Percentiles rank a stretch among this genome's conserved stretches.
phyloP scores from a whole-genome alignment of 1,140 invertebrate genomes.

The Drosophila orena region DNA sequence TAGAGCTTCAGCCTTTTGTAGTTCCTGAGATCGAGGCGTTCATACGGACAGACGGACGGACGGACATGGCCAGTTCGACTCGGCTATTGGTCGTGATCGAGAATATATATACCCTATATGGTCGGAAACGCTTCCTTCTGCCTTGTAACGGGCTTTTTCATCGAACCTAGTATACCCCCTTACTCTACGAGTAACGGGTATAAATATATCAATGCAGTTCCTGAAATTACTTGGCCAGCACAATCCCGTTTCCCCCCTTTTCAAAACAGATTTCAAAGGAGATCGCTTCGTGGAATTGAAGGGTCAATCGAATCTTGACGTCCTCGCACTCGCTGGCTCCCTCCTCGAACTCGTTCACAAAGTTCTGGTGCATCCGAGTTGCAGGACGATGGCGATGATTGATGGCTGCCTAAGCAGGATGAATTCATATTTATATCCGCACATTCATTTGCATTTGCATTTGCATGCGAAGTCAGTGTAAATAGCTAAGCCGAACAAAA shows the following conservation, averaged over 20 bases:
- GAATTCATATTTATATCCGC: slow-evolving; percentile 52
- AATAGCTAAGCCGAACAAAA: slow-evolving; percentile 51
- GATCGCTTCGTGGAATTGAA: not conserved
- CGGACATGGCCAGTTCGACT: too few species aligned
- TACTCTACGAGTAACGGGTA: too few species aligned
- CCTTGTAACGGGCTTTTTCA: too few species aligned
- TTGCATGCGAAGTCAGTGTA: slow-evolving; percentile 34
- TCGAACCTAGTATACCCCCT: too few species aligned
- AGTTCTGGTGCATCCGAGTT: slow-evolving; percentile 27
- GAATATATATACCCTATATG: too few species aligned
- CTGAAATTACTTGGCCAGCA: not conserved
- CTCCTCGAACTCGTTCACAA: slow-evolving; percentile 16
- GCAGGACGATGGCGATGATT: slow-evolving; percentile 54
- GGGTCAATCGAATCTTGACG: slow-evolving; percentile 12
- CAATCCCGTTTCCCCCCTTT: not conserved
- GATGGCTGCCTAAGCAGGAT: slow-evolving; percentile 62
- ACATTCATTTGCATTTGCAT: slow-evolving; percentile 19
- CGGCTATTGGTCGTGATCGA: too few species aligned
- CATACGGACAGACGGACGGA: too few species aligned
- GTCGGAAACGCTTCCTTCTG: too few species aligned
- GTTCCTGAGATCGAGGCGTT: too few species aligned
- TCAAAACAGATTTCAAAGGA: not conserved
- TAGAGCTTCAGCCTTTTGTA: too few species aligned
- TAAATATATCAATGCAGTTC: not conserved
- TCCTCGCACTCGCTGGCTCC: not conserved